These are phyloP conservation scores for Ameiurus melas DNA, from an alignment of 2,113 vertebrate species.

Conservation along the genomic window DNA sequence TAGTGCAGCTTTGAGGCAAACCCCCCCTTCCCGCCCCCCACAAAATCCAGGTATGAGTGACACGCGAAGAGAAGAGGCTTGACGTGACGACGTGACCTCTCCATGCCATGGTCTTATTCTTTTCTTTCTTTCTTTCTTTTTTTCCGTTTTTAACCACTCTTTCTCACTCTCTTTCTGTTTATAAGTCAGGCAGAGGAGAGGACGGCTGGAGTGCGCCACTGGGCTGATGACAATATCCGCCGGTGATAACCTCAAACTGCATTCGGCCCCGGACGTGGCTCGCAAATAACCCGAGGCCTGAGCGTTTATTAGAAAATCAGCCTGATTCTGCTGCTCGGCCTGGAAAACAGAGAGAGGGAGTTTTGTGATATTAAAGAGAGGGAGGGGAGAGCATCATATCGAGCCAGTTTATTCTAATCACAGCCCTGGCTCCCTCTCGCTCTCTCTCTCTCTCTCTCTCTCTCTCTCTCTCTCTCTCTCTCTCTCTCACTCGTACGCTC, in stretches of 20 bases:
- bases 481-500: background rate
- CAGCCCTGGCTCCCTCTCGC: constrained; percentile 6
- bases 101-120: background rate
- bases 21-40: too few species aligned
- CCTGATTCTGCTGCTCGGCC: constrained; percentile 47
- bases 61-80: background rate
- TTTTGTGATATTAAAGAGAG: constrained; percentile 58
- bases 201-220: constrained; percentile 32
- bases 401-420: constrained; percentile 58
- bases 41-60: background rate
- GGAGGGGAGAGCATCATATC: constrained; percentile 32
- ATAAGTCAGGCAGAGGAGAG: constrained; percentile 44
- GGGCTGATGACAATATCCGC: constrained; percentile 51
- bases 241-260: constrained; percentile 57
- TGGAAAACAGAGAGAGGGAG: constrained; percentile 25
- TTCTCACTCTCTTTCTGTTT: constrained; percentile 12
- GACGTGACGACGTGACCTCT: background rate
- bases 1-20: background rate
- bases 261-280: constrained; percentile 58
- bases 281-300: constrained; percentile 69
- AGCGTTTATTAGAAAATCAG: constrained; percentile 78
- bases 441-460: background rate
- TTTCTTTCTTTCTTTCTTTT: background rate
- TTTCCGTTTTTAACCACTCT: background rate
- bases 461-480: constrained; percentile 4